A percentile compares a stretch with the other conserved stretches of the same genome.
Evolutionary conservation across 2,113 vertebrate genomes (phyloP).

Genomic region (Trematocara nigrifrons): DNA sequence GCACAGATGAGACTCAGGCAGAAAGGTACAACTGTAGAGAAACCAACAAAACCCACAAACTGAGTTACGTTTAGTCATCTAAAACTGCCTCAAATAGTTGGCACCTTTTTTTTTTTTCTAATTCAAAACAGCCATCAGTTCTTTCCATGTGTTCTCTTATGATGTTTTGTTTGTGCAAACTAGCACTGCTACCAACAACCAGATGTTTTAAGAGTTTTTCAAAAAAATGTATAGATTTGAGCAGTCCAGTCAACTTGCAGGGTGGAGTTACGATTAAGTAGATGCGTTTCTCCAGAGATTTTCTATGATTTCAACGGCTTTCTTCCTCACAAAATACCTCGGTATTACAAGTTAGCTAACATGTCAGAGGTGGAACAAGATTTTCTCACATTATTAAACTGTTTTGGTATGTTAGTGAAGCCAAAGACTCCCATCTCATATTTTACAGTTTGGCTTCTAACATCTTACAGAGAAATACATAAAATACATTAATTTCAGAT

Average conservation of each 20-base stretch:
- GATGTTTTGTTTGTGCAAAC: not conserved
- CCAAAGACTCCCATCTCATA: not conserved
- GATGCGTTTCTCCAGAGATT: not conserved
- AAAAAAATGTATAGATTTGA: not conserved
- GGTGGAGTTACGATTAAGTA: not conserved
- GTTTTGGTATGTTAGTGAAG: not conserved
- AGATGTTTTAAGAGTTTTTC: not conserved
- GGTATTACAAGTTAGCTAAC: not conserved
- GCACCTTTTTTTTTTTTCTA: not conserved
- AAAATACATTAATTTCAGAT: not conserved
- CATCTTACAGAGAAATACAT: not conserved
- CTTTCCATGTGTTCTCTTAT: not conserved
- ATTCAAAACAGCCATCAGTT: not conserved
- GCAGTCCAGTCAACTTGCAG: not conserved
- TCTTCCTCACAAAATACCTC: not conserved
- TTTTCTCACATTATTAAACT: not conserved
- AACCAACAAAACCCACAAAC: not conserved
- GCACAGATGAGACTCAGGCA: conserved; percentile 57
- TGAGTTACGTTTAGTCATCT: not conserved
- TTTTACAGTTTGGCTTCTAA: not conserved
- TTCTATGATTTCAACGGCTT: not conserved
- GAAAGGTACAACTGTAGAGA: conserved; percentile 54
- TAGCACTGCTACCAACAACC: not conserved
- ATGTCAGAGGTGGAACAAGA: not conserved
- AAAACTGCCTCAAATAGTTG: not conserved